Evolutionary conservation across 1,140 invertebrate genomes (phyloP), one percentile per base, ranked within the genome.

Genomic region (Drosophila pectinifera): DNA sequence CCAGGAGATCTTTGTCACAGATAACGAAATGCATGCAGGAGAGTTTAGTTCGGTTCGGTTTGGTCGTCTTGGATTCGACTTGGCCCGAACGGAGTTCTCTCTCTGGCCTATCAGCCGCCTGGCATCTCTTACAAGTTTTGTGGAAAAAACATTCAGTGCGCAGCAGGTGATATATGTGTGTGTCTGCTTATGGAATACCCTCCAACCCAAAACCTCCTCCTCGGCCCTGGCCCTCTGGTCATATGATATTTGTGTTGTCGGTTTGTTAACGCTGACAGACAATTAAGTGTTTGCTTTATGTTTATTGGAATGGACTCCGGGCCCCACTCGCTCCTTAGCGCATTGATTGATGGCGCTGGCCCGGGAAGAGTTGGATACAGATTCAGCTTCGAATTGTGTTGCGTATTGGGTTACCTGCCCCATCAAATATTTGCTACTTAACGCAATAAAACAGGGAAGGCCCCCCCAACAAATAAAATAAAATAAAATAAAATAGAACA

Each of bases 281-380:
- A 88, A 88, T 88, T 88, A 88, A 88, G 84, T 88, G 84, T 89
- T 84, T 88, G 80, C 83, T 88, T 88, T 88, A 88, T 88, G 83
- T 83, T 89, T 88, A 88, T 88, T 89, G 83, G 83, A 88, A 88
- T 83, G 83, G 83, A 88, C 81, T 88, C 79, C 36, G 79, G 75
- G 34, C 51, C 45, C 73, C 53, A 53, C 64, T 20, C 31, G 61
- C 80, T 62, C 64, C 75, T 84, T 84, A 84, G 83, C 83, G 57
- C 72, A 86, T 88, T 86, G 83, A 86, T 86, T 86, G 83, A 86
- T 86, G 83, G 77, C 80, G 65, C 74, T 51, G 26, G 42, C 13
- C 28, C 36, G 20, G 22, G 34, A 48, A 70, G 63, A 63, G 81
- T 69, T 73, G 67, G 48, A 45, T 78, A n/a, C 62, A 28, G 54